Base-by-base conservation (phyloP, 1,140 invertebrate species). In the Popillia japonica region DNA sequence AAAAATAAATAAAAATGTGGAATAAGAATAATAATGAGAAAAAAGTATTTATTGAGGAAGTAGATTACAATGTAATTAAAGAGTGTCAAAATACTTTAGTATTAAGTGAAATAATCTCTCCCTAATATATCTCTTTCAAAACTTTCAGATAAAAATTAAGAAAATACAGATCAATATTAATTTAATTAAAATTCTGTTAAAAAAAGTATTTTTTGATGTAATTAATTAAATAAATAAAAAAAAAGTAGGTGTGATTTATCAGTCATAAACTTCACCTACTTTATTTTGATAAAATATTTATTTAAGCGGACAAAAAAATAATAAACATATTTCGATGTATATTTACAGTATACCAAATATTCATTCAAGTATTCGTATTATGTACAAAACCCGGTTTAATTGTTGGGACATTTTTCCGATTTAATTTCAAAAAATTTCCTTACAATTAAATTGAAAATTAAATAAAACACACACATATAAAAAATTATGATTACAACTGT, bases 21-120 rank as follows among this genome's bases (percentile, higher is more conserved):
- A n/a, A 55, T 55, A 55, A 55, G 48, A 34, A 34, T 34, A 34
- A 34, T 34, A 34, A 34, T 34, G 27, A 17, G 14, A 55, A 17
- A 55, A 14, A 55, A 55, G 48, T 55, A 55, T 55, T 55, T 55
- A 55, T 55, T 55, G 48, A 55, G 14, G 17, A 55, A 55, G 48
- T 55, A 55, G 48, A 55, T 55, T 55, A 55, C 17, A 17, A 55
- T 17, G 48, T 7, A 55, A 55, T 17, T 55, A 72, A 72, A 72
- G 34, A 72, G 64, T 72, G 64, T 72, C 64, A 72, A 72, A 72
- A 11, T 72, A 72, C 34, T 72, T 72, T 72, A 72, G 64, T 72
- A 11, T 72, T 72, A 72, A 72, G 64, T 34, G 22, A 55, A 55
- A 55, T 72, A 34, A 22, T 22, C 64, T 68, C 17, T 55, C 64